Base-by-base conservation (phyloP, 2,797 vertebrate species). In the Heterohyrax brucei region DNA sequence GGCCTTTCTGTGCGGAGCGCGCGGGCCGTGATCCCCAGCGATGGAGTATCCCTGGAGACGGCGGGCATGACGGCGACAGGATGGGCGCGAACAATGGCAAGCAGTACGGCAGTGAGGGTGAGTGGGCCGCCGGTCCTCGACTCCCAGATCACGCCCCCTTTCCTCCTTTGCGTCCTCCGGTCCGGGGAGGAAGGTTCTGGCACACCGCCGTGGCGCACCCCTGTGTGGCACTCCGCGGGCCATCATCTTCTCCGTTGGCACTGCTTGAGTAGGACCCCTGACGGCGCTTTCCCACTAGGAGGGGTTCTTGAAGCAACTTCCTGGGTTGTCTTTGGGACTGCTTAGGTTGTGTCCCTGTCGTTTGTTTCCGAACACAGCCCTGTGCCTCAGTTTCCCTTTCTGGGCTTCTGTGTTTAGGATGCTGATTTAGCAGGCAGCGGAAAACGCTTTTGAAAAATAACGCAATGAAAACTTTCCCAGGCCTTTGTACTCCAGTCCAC, bases 21-120 rank as follows among this genome's bases (percentile, higher is more conserved):
- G 94, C 94, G 64, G 81, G 80, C 81, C 95, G 93, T 95, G 97
- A 97, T 86, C 95, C 97, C 96, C 94, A 97, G 96, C 94, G 33
- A 98, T 97, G 97, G 89, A 95, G 97, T 93, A 96, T 95, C 84
- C 94, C 3, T 75, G 96, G 96, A 94, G 96, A 75, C 94, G 94
- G 93, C 99, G 99, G 99, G 99, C 99, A 99, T 99, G 99, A 99
- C 98, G 99, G 98, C 99, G 98, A 97, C 99, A 98, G 99, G 98
- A 99, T 99, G 99, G 99, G 99, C 98, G 99, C 99, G 97, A 99
- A 99, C 99, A 99, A 99, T 99, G 99, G 99, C 98, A 99, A 99
- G 98, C 99, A 99, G 98, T 99, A 99, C 98, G 99, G 99, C 98
- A 99, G 99, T 98, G 99, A 99, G 98, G 99, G 99, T 99, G 98